Evolutionary conservation across 2,888 invertebrate species (phyloP).

Genomic region (Eulithis prunata): DNA sequence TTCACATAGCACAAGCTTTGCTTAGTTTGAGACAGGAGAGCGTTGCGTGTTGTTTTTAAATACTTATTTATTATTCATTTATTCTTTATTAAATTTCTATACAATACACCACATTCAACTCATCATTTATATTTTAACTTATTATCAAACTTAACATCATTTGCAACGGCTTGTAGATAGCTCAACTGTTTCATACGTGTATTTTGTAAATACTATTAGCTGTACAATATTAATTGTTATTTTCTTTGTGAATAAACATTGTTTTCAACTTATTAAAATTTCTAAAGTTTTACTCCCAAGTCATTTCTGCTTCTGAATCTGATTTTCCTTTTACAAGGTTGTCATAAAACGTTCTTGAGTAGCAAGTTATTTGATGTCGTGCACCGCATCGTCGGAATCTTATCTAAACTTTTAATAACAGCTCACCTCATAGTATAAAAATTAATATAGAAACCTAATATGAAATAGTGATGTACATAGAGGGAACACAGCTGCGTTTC

Average conservation of each 20-base stretch:
- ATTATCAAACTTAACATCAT: no score
- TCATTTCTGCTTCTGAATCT: neutral
- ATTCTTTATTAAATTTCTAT: no score
- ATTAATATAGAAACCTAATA: slow-evolving; percentile 60
- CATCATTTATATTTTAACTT: no score
- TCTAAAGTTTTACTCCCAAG: neutral
- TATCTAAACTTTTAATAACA: slow-evolving; percentile 73
- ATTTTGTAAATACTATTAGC: no score
- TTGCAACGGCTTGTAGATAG: no score
- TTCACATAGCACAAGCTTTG: no score
- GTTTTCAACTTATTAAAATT: neutral
- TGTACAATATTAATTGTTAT: no score
- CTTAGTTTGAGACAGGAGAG: no score
- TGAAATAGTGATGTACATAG: slow-evolving; percentile 42
- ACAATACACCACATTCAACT: no score
- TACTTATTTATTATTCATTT: no score
- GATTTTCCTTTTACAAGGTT: slow-evolving; percentile 8
- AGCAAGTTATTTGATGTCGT: slow-evolving; percentile 56
- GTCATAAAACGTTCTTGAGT: slow-evolving; percentile 29
- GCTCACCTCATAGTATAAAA: slow-evolving; percentile 60
- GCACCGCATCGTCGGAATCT: slow-evolving; percentile 65
- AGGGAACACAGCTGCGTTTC: neutral
- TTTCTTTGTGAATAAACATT: neutral
- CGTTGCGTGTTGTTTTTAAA: no score
- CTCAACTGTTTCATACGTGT: no score